phyloP scores from a whole-genome alignment of 2,888 invertebrate species.

The Notodonta dromedarius region DNA sequence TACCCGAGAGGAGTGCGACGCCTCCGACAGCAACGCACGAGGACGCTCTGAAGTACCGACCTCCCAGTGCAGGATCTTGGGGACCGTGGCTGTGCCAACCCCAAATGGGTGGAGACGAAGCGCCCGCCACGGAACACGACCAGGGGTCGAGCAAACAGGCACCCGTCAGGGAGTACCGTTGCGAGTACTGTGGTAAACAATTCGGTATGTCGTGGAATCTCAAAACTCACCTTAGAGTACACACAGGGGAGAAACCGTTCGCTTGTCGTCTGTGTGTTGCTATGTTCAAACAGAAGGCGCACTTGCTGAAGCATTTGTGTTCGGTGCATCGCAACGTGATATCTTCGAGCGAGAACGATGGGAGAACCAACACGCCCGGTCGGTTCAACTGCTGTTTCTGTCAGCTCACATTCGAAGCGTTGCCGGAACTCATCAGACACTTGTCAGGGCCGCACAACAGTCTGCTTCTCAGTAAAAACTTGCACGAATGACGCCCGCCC shows the following conservation, averaged over 20 bases:
- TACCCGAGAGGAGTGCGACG: conserved; percentile 85
- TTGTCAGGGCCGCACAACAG: conserved; percentile 95
- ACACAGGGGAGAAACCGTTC: conserved; percentile 95
- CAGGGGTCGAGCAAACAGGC: conserved; percentile 83
- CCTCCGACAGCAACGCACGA: conserved; percentile 85
- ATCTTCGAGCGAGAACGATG: conserved; percentile 91
- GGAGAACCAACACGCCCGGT: conserved; percentile 84
- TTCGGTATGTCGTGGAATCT: conserved; percentile 97
- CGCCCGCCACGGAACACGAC: conserved; percentile 77
- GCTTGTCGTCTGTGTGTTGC: conserved; percentile 95
- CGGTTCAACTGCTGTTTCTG: conserved; percentile 95
- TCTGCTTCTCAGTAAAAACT: conserved; percentile 93
- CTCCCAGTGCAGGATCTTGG: conserved; percentile 89
- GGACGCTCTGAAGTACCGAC: conserved; percentile 85
- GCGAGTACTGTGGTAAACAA: conserved; percentile 95
- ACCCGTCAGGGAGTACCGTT: conserved; percentile 93
- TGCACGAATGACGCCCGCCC: conserved; percentile 87
- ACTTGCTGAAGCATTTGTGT: conserved; percentile 93
- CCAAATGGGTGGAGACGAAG: conserved; percentile 83
- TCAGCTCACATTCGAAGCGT: conserved; percentile 92
- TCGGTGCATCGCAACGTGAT: conserved; percentile 95
- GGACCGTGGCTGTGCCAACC: conserved; percentile 88
- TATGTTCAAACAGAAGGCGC: conserved; percentile 96
- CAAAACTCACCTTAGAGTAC: conserved; percentile 94
- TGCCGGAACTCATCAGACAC: conserved; percentile 94